Conservation (phyloP, 2,888 invertebrate species). For the Dicyrtoma fusca region DNA sequence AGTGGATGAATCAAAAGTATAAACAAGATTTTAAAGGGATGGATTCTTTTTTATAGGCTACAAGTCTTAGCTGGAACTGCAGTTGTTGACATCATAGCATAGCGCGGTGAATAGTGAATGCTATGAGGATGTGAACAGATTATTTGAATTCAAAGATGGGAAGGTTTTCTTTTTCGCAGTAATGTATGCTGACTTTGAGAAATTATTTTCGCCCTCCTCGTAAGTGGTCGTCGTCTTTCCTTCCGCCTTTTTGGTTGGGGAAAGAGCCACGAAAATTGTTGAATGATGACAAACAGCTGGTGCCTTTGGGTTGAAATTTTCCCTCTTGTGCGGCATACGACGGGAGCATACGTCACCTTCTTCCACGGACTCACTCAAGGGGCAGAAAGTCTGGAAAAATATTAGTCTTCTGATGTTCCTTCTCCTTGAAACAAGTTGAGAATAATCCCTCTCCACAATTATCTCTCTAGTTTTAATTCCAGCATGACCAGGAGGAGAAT, state of each 20-base stretch:
- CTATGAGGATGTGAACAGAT: constrained; percentile 15
- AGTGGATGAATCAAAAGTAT: constrained; percentile 6
- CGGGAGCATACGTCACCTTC: neutral
- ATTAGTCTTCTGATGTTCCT: neutral
- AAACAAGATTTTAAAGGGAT: constrained; percentile 4
- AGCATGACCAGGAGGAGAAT: neutral
- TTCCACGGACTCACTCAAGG: neutral
- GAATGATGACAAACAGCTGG: constrained; percentile 43
- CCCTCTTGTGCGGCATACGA: neutral
- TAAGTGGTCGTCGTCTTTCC: constrained; percentile 13
- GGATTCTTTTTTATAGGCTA: neutral
- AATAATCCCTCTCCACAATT: constrained; percentile 13
- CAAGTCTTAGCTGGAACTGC: too few relatives aligned
- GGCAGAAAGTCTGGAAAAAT: neutral
- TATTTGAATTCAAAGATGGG: constrained; percentile 27
- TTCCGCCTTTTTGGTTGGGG: constrained; percentile 19
- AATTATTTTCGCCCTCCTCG: constrained; percentile 32
- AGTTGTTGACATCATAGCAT: neutral
- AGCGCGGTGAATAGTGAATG: neutral
- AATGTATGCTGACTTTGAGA: constrained; percentile 34
- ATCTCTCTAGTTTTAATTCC: constrained; percentile 16
- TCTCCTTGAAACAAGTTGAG: constrained; percentile 16
- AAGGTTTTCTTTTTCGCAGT: neutral
- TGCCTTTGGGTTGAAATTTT: constrained; percentile 31
- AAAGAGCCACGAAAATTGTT: constrained; percentile 32